Conservation (phyloP, 2,797 vertebrate genomes). For the Dromococcyx pavoninus region DNA sequence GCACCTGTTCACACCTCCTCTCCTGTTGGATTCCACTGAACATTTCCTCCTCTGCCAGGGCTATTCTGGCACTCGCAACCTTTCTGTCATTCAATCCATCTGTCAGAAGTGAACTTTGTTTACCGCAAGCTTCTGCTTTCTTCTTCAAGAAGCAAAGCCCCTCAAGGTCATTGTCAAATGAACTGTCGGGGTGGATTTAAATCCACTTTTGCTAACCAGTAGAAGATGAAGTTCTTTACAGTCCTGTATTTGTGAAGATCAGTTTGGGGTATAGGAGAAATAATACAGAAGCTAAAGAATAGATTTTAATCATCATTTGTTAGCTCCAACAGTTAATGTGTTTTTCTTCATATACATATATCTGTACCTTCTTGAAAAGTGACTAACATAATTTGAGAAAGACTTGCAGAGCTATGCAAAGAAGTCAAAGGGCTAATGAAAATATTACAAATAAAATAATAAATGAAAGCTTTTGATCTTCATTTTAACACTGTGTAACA, state of each 20-base stretch:
- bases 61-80: conserved; percentile 98
- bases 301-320: conserved; percentile 69
- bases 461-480: conserved; percentile 10
- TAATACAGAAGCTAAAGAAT: conserved; percentile 69
- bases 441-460: conserved; percentile 56
- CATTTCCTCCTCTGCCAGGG: conserved; percentile 97
- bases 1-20: conserved; percentile 99
- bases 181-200: conserved; percentile 86
- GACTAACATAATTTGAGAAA: conserved; percentile 3
- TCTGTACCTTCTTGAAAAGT: conserved; percentile 51
- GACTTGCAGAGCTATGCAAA: conserved; percentile 40
- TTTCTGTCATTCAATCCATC: conserved; percentile 99
- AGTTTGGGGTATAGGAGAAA: conserved; percentile 68
- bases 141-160: conserved; percentile 98
- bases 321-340: conserved; percentile 65
- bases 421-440: conserved; percentile 61
- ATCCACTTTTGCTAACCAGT: conserved; percentile 78
- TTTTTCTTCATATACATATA: conserved; percentile 48
- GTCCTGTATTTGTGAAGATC: conserved; percentile 73
- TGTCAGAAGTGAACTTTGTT: conserved; percentile 99
- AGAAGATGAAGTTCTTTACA: conserved; percentile 77
- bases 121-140: conserved; percentile 97
- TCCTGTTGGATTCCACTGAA: conserved; percentile 99
- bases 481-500: background rate
- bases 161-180: conserved; percentile 92